These are phyloP conservation scores for Anadara kagoshimensis DNA, from an alignment of 1,140 invertebrate species.

Conservation along the genomic window DNA sequence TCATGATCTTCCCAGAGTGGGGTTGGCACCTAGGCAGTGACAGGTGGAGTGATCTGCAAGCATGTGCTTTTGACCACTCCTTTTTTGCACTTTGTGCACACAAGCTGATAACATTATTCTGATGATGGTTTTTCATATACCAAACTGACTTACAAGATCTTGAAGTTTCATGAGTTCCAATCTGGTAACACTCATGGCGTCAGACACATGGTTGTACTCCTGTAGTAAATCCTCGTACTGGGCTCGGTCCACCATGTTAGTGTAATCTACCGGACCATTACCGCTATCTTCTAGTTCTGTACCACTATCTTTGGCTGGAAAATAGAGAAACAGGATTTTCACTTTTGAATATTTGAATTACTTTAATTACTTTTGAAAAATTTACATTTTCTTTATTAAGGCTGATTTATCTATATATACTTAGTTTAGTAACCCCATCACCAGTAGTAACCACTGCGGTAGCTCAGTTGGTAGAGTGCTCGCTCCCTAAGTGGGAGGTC, in stretches of 20 bases:
- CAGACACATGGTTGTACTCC: conserved; percentile 44
- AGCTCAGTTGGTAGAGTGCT: too few relatives aligned
- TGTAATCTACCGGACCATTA: not conserved
- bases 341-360: too few relatives aligned
- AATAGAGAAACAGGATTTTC: not conserved
- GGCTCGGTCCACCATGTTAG: conserved; percentile 29
- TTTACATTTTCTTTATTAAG: too few relatives aligned
- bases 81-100: not conserved
- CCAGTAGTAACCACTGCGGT: too few relatives aligned
- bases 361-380: too few relatives aligned
- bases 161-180: conserved; percentile 69
- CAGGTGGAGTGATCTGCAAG: too few relatives aligned
- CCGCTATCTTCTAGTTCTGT: conserved; percentile 38
- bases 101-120: not conserved
- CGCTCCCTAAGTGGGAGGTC: too few relatives aligned
- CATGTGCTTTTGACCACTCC: too few relatives aligned
- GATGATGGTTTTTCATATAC: not conserved
- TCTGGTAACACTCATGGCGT: conserved; percentile 61
- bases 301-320: conserved; percentile 45
- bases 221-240: conserved; percentile 43
- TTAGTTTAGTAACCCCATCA: too few relatives aligned
- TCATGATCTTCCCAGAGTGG: too few relatives aligned
- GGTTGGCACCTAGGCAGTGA: too few relatives aligned
- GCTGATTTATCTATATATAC: too few relatives aligned
- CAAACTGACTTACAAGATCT: conserved; percentile 62